Evolutionary conservation across 2,797 vertebrate genomes (phyloP).

Genomic region (Coccyzus lansbergi): DNA sequence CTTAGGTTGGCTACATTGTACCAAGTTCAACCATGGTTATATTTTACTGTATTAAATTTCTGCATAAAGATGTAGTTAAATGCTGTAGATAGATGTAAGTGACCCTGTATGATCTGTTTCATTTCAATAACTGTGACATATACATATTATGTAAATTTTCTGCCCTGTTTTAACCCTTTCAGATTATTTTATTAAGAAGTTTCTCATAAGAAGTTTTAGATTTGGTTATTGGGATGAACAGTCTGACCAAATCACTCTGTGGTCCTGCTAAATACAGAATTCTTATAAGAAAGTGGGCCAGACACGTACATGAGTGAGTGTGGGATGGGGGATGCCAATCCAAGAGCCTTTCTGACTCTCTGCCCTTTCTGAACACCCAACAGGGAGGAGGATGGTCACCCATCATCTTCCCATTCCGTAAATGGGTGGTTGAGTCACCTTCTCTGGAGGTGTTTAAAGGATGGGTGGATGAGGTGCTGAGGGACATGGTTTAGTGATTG

Average conservation of each 20-base stretch:
- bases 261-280: too few species aligned
- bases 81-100: constrained; percentile 88
- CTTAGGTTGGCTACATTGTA: constrained; percentile 57
- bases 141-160: constrained; percentile 74
- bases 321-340: too few species aligned
- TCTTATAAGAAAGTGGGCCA: too few species aligned
- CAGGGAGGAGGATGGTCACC: too few species aligned
- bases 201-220: constrained; percentile 69
- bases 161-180: constrained; percentile 61
- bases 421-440: too few species aligned
- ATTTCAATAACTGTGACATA: constrained; percentile 94
- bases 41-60: constrained; percentile 87
- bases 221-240: constrained; percentile 64
- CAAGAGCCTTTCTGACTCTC: too few species aligned
- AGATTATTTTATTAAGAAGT: constrained; percentile 66
- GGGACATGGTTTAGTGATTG: too few species aligned
- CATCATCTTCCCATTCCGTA: too few species aligned
- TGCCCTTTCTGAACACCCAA: too few species aligned
- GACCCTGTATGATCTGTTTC: constrained; percentile 86
- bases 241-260: background rate
- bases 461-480: too few species aligned
- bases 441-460: too few species aligned
- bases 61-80: constrained; percentile 95
- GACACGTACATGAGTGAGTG: too few species aligned
- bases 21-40: constrained; percentile 86